Percentiles rank a stretch among this genome's conserved stretches.
Conservation (phyloP, 2,113 vertebrate species). For the Macquaria australasica region DNA sequence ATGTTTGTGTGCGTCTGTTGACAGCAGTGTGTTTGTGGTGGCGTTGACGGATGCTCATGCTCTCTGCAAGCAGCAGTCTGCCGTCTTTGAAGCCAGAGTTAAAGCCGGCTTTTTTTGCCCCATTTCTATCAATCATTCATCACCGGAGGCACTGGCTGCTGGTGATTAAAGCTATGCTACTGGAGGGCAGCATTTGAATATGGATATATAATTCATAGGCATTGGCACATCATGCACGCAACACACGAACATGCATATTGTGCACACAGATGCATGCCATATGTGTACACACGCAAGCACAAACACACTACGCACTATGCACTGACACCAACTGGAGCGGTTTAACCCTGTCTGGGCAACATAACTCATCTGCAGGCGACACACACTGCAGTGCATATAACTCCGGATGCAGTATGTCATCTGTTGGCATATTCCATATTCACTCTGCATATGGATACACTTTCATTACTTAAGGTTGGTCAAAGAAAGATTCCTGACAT, state of each 20-base stretch:
- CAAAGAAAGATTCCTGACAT: slow-evolving; percentile 32
- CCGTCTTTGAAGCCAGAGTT: slow-evolving; percentile 83
- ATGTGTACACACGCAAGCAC: slow-evolving; percentile 37
- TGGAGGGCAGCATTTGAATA: slow-evolving; percentile 83
- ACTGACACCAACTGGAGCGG: slow-evolving; percentile 30
- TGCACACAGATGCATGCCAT: slow-evolving; percentile 27
- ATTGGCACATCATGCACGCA: slow-evolving; percentile 52
- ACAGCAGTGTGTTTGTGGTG: slow-evolving; percentile 67
- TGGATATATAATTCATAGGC: slow-evolving; percentile 86
- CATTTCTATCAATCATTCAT: slow-evolving; percentile 89
- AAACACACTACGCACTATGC: not conserved
- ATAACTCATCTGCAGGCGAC: slow-evolving; percentile 43
- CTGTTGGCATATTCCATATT: slow-evolving; percentile 57
- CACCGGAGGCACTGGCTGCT: slow-evolving; percentile 81
- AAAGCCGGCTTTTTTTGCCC: slow-evolving; percentile 80
- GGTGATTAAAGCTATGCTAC: slow-evolving; percentile 85
- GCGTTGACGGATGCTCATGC: slow-evolving; percentile 71
- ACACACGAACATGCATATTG: slow-evolving; percentile 43
- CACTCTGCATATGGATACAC: slow-evolving; percentile 32
- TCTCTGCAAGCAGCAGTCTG: slow-evolving; percentile 66
- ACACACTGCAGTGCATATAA: slow-evolving; percentile 28
- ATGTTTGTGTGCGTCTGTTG: slow-evolving; percentile 64
- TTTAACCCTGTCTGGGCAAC: slow-evolving; percentile 38
- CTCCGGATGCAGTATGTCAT: slow-evolving; percentile 46
- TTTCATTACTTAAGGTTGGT: slow-evolving; percentile 46